A percentile compares a stretch with the other conserved stretches of the same genome.
phyloP scores from a whole-genome alignment of 2,797 vertebrate genomes.

The Myotis vivesi region DNA sequence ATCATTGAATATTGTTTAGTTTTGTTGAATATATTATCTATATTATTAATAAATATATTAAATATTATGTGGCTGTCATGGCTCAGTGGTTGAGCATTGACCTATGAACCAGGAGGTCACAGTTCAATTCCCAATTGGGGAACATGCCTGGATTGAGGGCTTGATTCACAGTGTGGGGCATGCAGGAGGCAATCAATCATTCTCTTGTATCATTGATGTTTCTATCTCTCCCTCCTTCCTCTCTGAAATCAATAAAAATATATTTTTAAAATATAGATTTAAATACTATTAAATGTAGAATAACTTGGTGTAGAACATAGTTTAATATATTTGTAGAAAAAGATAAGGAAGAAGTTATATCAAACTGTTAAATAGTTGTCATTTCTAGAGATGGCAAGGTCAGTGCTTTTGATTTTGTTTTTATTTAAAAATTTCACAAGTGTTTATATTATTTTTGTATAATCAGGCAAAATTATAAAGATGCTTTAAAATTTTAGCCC shows the following conservation, averaged over 20 bases:
- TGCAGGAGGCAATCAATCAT: no score
- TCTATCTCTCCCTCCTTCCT: no score
- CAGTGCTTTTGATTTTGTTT: slow-evolving; percentile 40
- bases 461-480: background rate
- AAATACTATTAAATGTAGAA: background rate
- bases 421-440: slow-evolving; percentile 1
- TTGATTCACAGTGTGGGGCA: no score
- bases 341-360: background rate
- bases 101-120: no score
- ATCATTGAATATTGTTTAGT: background rate
- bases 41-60: background rate
- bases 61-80: background rate
- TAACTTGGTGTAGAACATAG: background rate
- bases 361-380: background rate
- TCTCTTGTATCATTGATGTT: no score
- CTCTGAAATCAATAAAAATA: no score
- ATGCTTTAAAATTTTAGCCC: background rate
- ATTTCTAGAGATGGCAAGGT: background rate
- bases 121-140: no score
- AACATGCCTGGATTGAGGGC: no score
- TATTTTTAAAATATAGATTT: background rate
- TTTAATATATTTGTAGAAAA: background rate
- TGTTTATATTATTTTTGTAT: background rate
- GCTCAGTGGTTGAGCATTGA: no score
- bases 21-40: background rate